A percentile compares a stretch with the other conserved stretches of the same genome.
These are phyloP conservation scores for Pagrus major DNA, from an alignment of 2,113 vertebrate genomes.

Conservation along the genomic window DNA sequence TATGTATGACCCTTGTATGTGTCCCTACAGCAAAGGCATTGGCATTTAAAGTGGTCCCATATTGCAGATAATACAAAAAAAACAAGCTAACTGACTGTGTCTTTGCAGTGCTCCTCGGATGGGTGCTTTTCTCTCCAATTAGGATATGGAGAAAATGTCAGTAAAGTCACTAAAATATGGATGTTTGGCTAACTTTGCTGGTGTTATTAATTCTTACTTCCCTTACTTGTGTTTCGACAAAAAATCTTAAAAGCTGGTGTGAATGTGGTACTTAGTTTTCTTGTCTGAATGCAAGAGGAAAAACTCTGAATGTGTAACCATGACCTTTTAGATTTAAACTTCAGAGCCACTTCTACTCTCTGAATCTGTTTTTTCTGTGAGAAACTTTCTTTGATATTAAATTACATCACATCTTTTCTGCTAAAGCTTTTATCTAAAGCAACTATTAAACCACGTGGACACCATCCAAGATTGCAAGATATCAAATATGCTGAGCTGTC, in stretches of 20 bases:
- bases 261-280: neutral
- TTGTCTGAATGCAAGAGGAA: neutral
- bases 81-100: neutral
- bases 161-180: neutral
- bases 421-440: neutral
- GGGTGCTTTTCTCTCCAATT: neutral
- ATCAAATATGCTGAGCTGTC: neutral
- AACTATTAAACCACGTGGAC: neutral
- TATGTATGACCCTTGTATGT: too few relatives aligned
- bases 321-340: neutral
- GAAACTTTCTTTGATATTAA: neutral
- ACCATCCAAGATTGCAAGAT: neutral
- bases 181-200: neutral
- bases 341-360: neutral
- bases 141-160: neutral
- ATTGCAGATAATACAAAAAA: neutral
- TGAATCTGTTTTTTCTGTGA: constrained; percentile 3
- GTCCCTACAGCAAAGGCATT: neutral
- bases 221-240: neutral
- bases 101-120: neutral
- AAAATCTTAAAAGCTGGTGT: neutral
- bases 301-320: neutral
- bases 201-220: neutral
- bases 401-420: neutral
- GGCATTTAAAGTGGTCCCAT: too few relatives aligned